These are phyloP conservation scores for Paracyprichromis sp. DNA, from an alignment of 2,113 vertebrate genomes.

Conservation along the genomic window DNA sequence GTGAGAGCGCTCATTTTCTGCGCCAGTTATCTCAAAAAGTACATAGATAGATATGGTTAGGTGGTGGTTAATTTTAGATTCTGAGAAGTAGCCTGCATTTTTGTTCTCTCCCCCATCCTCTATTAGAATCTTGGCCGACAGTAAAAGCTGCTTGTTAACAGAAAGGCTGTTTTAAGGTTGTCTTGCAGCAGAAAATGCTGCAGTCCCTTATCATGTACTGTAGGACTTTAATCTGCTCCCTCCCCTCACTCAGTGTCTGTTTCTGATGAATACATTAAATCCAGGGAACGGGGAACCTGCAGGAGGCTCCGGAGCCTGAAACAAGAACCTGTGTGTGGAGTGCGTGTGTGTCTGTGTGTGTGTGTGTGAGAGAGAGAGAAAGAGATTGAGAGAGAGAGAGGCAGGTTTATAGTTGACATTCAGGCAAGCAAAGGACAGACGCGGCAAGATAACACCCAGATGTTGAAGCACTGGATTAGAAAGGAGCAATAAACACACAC, in stretches of 20 bases:
- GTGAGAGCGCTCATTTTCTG: background rate
- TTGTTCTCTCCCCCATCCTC: background rate
- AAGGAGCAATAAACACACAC: constrained; percentile 49
- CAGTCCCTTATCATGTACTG: constrained; percentile 47
- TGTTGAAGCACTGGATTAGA: constrained; percentile 22
- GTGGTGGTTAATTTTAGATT: constrained; percentile 11
- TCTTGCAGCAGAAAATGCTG: constrained; percentile 48
- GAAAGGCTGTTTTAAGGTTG: constrained; percentile 27
- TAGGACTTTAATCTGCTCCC: constrained; percentile 36
- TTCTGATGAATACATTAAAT: constrained; percentile 55
- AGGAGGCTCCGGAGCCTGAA: constrained; percentile 27
- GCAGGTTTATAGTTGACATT: background rate
- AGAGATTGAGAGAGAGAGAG: background rate
- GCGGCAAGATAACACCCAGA: background rate
- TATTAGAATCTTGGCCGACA: background rate
- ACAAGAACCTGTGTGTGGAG: background rate
- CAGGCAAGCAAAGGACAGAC: constrained; percentile 21
- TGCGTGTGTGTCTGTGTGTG: background rate
- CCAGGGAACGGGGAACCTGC: constrained; percentile 15
- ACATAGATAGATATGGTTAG: background rate
- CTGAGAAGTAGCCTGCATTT: background rate
- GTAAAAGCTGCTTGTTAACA: constrained; percentile 14
- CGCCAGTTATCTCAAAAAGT: background rate
- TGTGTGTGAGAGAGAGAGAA: background rate
- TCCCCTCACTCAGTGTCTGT: constrained; percentile 23